Percentiles rank a stretch among this genome's conserved stretches.
These are phyloP conservation scores for Masnerella sp. DNA, from an alignment of 2,888 invertebrate genomes.

Conservation along the genomic window DNA sequence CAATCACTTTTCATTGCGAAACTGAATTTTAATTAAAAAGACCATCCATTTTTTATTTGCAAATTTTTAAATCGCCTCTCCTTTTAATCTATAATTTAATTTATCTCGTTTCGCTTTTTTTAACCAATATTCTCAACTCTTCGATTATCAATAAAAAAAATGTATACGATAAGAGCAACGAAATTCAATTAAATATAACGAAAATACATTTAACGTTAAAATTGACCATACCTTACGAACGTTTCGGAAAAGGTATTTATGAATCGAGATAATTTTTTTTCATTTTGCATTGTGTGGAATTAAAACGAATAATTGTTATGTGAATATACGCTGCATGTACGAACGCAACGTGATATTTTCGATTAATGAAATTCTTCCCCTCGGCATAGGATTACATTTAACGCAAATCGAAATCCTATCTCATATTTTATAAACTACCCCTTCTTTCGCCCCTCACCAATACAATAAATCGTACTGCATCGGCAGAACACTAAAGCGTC, in stretches of 20 bases:
- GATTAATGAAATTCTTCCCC: conserved; percentile 61
- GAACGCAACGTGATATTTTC: conserved; percentile 57
- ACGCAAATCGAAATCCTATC: conserved; percentile 61
- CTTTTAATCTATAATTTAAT: too few species aligned
- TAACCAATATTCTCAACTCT: too few species aligned
- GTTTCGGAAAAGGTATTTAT: conserved; percentile 29
- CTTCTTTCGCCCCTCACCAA: conserved; percentile 18
- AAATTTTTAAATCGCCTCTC: too few species aligned
- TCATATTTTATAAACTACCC: conserved; percentile 59
- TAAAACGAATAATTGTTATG: conserved; percentile 57
- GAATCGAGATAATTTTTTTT: conserved; percentile 48
- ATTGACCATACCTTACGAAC: conserved; percentile 22
- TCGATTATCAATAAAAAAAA: not conserved
- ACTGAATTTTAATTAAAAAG: too few species aligned
- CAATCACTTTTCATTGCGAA: too few species aligned
- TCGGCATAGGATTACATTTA: conserved; percentile 60
- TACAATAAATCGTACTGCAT: conserved; percentile 53
- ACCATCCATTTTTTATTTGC: too few species aligned
- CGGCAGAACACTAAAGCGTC: conserved; percentile 47
- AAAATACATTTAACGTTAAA: conserved; percentile 27
- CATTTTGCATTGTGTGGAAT: conserved; percentile 36
- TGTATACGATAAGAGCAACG: not conserved
- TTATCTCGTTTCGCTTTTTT: not conserved
- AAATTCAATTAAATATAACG: conserved; percentile 12
- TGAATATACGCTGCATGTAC: conserved; percentile 48